Conservation (phyloP, 2,888 invertebrate genomes). For the Xylota segnis region DNA sequence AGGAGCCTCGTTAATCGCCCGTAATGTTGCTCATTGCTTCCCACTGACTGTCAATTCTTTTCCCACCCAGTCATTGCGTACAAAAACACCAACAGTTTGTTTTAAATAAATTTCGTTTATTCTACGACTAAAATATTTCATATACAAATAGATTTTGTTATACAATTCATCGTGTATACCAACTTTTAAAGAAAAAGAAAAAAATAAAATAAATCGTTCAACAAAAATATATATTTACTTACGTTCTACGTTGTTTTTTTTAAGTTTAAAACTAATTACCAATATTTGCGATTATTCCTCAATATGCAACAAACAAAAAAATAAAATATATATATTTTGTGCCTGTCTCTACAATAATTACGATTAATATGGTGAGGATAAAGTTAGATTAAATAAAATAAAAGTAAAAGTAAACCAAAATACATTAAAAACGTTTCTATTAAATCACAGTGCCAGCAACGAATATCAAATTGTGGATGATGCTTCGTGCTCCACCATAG, state of each 20-base stretch:
- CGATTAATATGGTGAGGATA: conserved; percentile 39
- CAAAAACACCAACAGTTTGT: background rate
- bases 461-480: conserved; percentile 64
- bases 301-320: conserved; percentile 51
- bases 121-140: conserved; percentile 67
- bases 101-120: conserved; percentile 74
- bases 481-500: conserved; percentile 75
- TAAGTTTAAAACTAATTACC: conserved; percentile 46
- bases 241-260: background rate
- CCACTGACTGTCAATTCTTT: no score
- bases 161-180: conserved; percentile 59
- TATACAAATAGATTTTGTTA: conserved; percentile 71
- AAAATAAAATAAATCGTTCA: conserved; percentile 59
- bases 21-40: no score
- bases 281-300: conserved; percentile 28
- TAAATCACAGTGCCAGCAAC: conserved; percentile 75
- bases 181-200: conserved; percentile 53
- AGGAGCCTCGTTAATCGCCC: no score
- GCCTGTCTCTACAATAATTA: conserved; percentile 56
- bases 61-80: background rate
- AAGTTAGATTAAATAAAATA: conserved; percentile 24
- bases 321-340: conserved; percentile 47
- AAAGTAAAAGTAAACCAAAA: conserved; percentile 39
- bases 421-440: conserved; percentile 47
- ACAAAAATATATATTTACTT: conserved; percentile 68